phyloP scores from a whole-genome alignment of 2,888 invertebrate species.

The Zaprionus lineosus region DNA sequence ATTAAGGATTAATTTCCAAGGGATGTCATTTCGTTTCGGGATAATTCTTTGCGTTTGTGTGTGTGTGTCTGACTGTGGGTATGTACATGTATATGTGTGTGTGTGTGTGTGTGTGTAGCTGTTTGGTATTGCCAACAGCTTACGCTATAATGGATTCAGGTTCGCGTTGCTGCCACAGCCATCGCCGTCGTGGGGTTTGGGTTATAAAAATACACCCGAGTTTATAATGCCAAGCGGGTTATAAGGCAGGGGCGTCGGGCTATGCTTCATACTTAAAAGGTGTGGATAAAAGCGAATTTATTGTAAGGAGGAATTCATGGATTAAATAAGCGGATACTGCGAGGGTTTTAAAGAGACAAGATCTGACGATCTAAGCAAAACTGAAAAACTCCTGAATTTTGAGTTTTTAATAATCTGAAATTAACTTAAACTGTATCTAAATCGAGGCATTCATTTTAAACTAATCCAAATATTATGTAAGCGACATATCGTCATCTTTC shows the following conservation, averaged over 20 bases:
- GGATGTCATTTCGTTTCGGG: slow-evolving; percentile 83
- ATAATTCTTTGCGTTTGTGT: slow-evolving; percentile 78
- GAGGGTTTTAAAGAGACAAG: not conserved
- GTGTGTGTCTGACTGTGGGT: slow-evolving; percentile 29
- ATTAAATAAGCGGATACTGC: slow-evolving; percentile 1
- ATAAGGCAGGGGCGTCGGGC: slow-evolving; percentile 59
- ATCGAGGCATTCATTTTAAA: not conserved
- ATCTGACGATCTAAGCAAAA: too few relatives aligned
- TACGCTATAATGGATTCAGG: slow-evolving; percentile 74
- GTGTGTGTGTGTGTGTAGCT: slow-evolving; percentile 31
- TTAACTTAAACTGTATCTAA: too few relatives aligned
- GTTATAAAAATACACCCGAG: slow-evolving; percentile 73
- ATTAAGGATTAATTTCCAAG: slow-evolving; percentile 83
- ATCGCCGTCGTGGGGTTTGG: slow-evolving; percentile 53
- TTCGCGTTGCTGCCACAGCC: slow-evolving; percentile 54
- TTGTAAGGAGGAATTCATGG: too few relatives aligned
- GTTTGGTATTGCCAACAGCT: slow-evolving; percentile 70
- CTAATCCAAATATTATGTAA: not conserved
- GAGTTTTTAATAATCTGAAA: too few relatives aligned
- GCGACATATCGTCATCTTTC: not conserved
- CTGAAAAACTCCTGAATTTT: too few relatives aligned
- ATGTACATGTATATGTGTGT: slow-evolving; percentile 2
- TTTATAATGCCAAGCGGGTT: slow-evolving; percentile 75
- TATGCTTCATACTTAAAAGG: slow-evolving; percentile 4
- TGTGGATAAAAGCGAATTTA: slow-evolving; percentile 5